phyloP scores from a whole-genome alignment of 2,797 vertebrate species.

The Alca torda region DNA sequence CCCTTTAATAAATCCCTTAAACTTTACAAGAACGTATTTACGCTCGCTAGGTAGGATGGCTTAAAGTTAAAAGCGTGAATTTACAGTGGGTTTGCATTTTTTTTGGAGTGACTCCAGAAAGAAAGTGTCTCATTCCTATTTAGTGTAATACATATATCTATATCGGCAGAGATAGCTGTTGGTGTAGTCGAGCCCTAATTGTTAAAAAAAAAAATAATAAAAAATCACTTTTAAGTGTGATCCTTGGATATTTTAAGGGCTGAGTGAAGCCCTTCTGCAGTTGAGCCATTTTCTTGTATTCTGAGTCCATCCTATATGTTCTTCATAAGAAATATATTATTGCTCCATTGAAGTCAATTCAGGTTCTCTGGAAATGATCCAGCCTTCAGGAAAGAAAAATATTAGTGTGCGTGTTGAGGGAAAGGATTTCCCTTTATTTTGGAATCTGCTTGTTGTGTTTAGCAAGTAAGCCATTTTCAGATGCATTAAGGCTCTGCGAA shows the following conservation, averaged over 20 bases:
- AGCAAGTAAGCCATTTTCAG: slow-evolving; percentile 45
- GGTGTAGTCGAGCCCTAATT: slow-evolving; percentile 2
- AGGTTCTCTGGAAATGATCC: slow-evolving; percentile 53
- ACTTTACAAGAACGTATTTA: neutral
- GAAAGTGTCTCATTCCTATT: neutral
- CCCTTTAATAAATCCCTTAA: slow-evolving; percentile 1
- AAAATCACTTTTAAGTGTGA: neutral
- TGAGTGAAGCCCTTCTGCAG: neutral
- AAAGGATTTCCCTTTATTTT: slow-evolving; percentile 43
- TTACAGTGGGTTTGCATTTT: neutral
- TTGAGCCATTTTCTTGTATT: slow-evolving; percentile 17
- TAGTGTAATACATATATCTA: neutral
- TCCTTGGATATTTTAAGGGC: slow-evolving; percentile 10
- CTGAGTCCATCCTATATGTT: neutral
- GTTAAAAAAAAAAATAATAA: neutral
- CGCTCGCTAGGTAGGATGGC: neutral
- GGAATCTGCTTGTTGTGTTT: slow-evolving; percentile 24
- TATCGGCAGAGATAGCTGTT: neutral
- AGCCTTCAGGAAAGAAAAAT: slow-evolving; percentile 53
- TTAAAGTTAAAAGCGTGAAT: neutral
- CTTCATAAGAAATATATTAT: neutral
- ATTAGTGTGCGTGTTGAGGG: slow-evolving; percentile 3
- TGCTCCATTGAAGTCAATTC: neutral
- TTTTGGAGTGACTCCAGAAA: slow-evolving; percentile 17
- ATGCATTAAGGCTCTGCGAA: slow-evolving; percentile 14